Evolutionary conservation across 2,888 invertebrate species (phyloP).

Genomic region (Ormyrus rosae): DNA sequence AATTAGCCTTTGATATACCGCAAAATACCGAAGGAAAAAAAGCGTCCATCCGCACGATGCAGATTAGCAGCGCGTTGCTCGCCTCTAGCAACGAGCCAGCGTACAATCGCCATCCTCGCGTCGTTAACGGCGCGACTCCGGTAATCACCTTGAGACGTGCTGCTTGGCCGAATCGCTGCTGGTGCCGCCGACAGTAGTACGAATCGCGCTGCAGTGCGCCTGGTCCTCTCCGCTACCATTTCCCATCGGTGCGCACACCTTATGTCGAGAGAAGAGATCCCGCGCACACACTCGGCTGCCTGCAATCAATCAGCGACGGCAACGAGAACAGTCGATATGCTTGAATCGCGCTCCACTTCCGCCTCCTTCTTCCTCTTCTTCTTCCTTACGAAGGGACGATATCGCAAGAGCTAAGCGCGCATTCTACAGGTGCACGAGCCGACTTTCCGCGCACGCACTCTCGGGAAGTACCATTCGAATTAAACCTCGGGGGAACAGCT

Average conservation of each 20-base stretch:
- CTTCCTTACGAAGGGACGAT: background rate
- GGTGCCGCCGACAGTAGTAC: background rate
- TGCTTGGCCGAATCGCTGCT: background rate
- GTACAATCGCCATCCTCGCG: no score
- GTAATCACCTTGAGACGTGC: no score
- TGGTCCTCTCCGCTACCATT: background rate
- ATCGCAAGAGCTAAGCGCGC: background rate
- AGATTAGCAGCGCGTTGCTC: no score
- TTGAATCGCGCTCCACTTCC: background rate
- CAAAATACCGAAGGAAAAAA: no score
- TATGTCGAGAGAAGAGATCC: background rate
- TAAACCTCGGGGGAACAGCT: no score
- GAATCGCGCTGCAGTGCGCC: background rate
- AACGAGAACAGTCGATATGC: background rate
- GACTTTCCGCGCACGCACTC: background rate
- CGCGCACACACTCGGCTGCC: background rate
- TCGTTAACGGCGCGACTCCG: no score
- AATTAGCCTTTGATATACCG: no score
- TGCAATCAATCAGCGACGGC: constrained; percentile 1
- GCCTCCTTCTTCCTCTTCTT: background rate
- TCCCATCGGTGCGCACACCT: background rate
- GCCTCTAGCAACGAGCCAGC: no score
- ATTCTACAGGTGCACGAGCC: constrained; percentile 44
- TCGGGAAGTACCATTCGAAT: no score
- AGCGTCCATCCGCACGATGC: no score